These are phyloP conservation scores for Leucoraja erinaceus DNA, from an alignment of 2,113 vertebrate species.

Conservation along the genomic window DNA sequence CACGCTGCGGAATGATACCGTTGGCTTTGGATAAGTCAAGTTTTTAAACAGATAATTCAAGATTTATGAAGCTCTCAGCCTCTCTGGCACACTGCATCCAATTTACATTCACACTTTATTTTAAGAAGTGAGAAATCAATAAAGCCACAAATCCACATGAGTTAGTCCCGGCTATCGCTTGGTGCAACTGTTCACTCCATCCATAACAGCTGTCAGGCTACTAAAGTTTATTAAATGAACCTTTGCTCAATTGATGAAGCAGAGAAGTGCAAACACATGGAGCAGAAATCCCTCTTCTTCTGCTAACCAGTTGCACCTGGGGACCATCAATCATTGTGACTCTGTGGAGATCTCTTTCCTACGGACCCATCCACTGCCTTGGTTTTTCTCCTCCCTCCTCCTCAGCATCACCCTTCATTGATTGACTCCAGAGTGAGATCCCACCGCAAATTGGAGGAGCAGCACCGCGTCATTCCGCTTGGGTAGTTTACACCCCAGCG, in stretches of 20 bases:
- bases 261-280: background rate
- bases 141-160: background rate
- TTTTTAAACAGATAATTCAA: conserved; percentile 2
- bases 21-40: background rate
- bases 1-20: background rate
- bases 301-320: background rate
- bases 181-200: background rate
- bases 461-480: too few species aligned
- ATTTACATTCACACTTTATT: background rate
- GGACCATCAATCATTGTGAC: background rate
- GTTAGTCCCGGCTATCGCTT: background rate
- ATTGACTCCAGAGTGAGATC: too few species aligned
- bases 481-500: too few species aligned
- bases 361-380: background rate
- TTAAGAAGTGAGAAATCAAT: background rate
- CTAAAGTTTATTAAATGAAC: background rate
- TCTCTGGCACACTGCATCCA: background rate
- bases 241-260: background rate
- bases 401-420: background rate
- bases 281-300: background rate
- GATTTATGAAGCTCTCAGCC: conserved; percentile 1
- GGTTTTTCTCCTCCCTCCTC: background rate
- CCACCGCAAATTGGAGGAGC: too few species aligned
- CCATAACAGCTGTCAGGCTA: background rate
- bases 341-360: background rate